Conservation (phyloP, 2,888 invertebrate species). For the Scaptomyza tumidula region DNA sequence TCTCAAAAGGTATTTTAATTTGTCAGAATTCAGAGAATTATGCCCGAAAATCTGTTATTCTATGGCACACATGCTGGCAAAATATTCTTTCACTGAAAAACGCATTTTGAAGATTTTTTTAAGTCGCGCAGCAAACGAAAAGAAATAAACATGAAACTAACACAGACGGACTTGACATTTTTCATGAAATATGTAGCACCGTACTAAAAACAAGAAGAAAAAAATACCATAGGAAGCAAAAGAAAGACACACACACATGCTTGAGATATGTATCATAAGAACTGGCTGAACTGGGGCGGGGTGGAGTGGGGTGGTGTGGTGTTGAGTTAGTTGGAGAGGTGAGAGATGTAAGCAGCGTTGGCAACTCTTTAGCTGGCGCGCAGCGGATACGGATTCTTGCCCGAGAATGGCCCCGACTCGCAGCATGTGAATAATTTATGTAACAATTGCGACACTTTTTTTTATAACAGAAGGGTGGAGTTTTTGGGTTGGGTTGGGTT, state of each 20-base stretch:
- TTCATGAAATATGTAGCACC: slow-evolving; percentile 66
- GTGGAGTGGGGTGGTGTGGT: background rate
- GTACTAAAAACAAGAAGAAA: slow-evolving; percentile 6
- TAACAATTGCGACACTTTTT: slow-evolving; percentile 78
- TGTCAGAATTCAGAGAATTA: background rate
- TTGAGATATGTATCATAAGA: slow-evolving; percentile 35
- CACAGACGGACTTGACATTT: slow-evolving; percentile 76
- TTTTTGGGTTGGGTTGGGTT: background rate
- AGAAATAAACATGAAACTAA: slow-evolving; percentile 55
- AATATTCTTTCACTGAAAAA: slow-evolving; percentile 7
- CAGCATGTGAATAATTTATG: slow-evolving; percentile 75
- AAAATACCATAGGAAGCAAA: too few relatives aligned
- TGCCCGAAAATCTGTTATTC: background rate
- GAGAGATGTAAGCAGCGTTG: slow-evolving; percentile 17
- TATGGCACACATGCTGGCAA: background rate
- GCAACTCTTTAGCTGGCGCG: slow-evolving; percentile 64
- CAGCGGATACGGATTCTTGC: slow-evolving; percentile 33
- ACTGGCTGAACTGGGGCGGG: background rate
- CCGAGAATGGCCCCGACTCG: slow-evolving; percentile 33
- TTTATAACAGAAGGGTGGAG: slow-evolving; percentile 18
- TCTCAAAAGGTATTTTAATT: background rate
- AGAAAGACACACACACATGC: slow-evolving; percentile 5
- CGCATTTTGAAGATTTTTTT: slow-evolving; percentile 25
- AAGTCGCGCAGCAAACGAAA: slow-evolving; percentile 20
- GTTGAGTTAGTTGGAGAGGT: background rate